Evolutionary conservation across 2,113 vertebrate genomes (phyloP).

Genomic region (Percina caprodes): DNA sequence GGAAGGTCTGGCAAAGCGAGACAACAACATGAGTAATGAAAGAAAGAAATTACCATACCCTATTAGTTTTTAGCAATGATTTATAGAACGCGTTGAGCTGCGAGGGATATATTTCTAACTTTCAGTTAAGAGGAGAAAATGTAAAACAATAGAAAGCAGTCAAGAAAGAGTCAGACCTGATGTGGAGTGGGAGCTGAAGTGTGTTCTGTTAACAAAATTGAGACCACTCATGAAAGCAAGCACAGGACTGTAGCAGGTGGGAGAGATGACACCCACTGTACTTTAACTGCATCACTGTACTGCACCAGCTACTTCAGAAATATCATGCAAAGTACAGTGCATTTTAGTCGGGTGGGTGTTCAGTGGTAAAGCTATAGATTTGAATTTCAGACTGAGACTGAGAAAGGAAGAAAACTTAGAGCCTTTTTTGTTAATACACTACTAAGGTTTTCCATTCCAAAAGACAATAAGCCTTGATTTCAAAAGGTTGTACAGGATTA

Average conservation of each 20-base stretch:
- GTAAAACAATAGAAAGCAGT: conserved; percentile 47
- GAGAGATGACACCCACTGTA: conserved; percentile 52
- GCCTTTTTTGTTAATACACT: conserved; percentile 6
- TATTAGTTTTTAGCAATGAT: conserved; percentile 1
- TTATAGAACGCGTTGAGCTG: not conserved
- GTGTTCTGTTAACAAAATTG: conserved; percentile 42
- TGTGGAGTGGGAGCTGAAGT: conserved; percentile 48
- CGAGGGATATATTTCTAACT: conserved; percentile 23
- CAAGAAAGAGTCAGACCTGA: conserved; percentile 45
- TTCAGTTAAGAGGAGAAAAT: conserved; percentile 36
- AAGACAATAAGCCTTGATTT: conserved; percentile 17
- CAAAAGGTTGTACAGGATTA: conserved; percentile 4
- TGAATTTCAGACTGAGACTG: conserved; percentile 8
- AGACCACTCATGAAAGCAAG: conserved; percentile 54
- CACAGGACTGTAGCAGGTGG: conserved; percentile 39
- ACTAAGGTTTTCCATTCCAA: conserved; percentile 2
- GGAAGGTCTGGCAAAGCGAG: too few species aligned
- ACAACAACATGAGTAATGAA: not conserved
- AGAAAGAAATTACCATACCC: not conserved
- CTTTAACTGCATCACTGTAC: conserved; percentile 36
- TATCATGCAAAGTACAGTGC: conserved; percentile 26
- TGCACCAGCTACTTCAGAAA: conserved; percentile 27
- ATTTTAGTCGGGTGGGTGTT: too few species aligned
- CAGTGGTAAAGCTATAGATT: conserved; percentile 14
- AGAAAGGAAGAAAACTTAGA: conserved; percentile 12